Evolutionary conservation across 2,113 vertebrate genomes (phyloP).

Genomic region (Apodemus sylvaticus): DNA sequence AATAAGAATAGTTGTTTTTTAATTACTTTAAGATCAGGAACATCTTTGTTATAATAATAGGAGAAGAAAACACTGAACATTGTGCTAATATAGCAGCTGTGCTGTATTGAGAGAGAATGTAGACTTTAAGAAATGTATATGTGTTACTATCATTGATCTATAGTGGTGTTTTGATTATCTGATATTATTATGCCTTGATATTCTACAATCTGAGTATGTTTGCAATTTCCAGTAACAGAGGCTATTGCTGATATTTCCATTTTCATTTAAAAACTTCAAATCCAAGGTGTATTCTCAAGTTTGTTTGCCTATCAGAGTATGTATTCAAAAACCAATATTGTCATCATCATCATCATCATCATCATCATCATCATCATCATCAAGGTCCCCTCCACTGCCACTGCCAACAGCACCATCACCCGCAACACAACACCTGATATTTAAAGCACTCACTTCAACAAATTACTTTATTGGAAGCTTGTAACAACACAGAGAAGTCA

Average conservation of each 20-base stretch:
- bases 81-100: neutral
- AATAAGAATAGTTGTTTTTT: slow-evolving; percentile 48
- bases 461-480: neutral
- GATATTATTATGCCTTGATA: neutral
- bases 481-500: neutral
- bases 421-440: neutral
- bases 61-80: neutral
- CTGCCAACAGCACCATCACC: neutral
- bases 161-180: neutral
- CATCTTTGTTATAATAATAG: neutral
- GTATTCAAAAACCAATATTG: neutral
- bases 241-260: neutral
- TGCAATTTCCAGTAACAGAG: neutral
- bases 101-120: neutral
- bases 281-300: neutral
- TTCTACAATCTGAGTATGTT: neutral
- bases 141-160: neutral
- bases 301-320: neutral
- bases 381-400: too few species aligned
- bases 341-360: neutral
- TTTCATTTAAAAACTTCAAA: neutral
- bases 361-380: neutral
- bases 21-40: slow-evolving; percentile 36
- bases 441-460: neutral
- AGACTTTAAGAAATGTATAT: neutral